A percentile compares a stretch with the other conserved stretches of the same genome.
phyloP scores from a whole-genome alignment of 2,113 vertebrate species.

The Candoia aspera region DNA sequence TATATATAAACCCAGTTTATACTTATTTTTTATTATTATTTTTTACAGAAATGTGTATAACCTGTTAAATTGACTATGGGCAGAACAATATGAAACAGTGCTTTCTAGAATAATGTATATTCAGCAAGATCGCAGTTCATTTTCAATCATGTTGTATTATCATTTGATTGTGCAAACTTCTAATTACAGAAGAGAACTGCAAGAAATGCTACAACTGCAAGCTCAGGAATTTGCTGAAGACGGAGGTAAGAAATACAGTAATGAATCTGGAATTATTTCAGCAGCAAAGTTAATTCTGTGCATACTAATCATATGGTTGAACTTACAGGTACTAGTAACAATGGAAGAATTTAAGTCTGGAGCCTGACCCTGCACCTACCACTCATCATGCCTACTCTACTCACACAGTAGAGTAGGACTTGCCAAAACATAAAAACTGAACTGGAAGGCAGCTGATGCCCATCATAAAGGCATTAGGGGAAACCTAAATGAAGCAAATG shows the following conservation, averaged over 20 bases:
- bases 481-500: neutral
- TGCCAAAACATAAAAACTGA: neutral
- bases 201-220: constrained; percentile 58
- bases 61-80: neutral
- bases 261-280: constrained; percentile 15
- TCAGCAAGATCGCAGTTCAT: constrained; percentile 16
- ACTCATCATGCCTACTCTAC: neutral
- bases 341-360: neutral
- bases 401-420: neutral
- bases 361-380: neutral
- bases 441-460: neutral
- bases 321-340: neutral
- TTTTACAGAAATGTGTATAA: neutral
- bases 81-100: neutral
- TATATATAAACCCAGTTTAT: neutral
- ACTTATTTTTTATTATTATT: neutral
- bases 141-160: constrained; percentile 10
- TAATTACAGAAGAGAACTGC: constrained; percentile 70
- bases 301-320: neutral
- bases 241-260: constrained; percentile 46
- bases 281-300: constrained; percentile 5
- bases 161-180: constrained; percentile 41
- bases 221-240: constrained; percentile 56
- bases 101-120: constrained; percentile 25
- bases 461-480: neutral